Evolutionary conservation across 2,888 invertebrate genomes (phyloP).

Genomic region (Drosophila suboccidentalis): DNA sequence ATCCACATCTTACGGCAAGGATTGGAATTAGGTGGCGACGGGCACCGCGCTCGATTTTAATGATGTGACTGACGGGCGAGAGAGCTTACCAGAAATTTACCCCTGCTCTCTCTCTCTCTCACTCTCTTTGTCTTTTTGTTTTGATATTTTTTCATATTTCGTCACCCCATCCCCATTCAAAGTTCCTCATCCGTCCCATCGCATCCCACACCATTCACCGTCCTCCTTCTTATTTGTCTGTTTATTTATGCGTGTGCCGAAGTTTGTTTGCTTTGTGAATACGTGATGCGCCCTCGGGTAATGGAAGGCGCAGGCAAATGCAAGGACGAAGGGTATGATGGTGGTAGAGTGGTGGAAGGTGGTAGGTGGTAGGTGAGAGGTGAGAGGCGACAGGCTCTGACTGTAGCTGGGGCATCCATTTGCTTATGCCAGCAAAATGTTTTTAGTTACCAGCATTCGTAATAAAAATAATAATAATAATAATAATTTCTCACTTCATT

Average conservation of each 20-base stretch:
- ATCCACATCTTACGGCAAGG: slow-evolving; percentile 70
- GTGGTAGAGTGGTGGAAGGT: background rate
- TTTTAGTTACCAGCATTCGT: slow-evolving; percentile 47
- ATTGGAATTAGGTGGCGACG: slow-evolving; percentile 74
- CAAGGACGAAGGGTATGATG: background rate
- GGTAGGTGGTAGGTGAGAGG: background rate
- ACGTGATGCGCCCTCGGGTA: slow-evolving; percentile 71
- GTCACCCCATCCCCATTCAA: background rate
- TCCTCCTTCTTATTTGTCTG: slow-evolving; percentile 33
- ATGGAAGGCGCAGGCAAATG: slow-evolving; percentile 23
- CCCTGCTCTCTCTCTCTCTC: background rate
- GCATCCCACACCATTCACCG: background rate
- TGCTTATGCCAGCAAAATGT: slow-evolving; percentile 59
- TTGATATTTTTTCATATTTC: slow-evolving; percentile 45
- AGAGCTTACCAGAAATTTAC: slow-evolving; percentile 55
- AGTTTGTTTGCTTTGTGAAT: slow-evolving; percentile 81
- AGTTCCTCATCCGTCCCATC: background rate
- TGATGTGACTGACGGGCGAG: slow-evolving; percentile 74
- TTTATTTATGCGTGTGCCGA: slow-evolving; percentile 74
- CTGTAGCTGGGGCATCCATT: slow-evolving; percentile 29
- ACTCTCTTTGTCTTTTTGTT: slow-evolving; percentile 28
- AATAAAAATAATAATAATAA: slow-evolving; percentile 69
- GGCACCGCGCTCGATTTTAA: slow-evolving; percentile 71
- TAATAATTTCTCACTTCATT: slow-evolving; percentile 79
- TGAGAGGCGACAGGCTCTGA: background rate